Conservation (phyloP, 2,113 vertebrate genomes). For the Progne subis region DNA sequence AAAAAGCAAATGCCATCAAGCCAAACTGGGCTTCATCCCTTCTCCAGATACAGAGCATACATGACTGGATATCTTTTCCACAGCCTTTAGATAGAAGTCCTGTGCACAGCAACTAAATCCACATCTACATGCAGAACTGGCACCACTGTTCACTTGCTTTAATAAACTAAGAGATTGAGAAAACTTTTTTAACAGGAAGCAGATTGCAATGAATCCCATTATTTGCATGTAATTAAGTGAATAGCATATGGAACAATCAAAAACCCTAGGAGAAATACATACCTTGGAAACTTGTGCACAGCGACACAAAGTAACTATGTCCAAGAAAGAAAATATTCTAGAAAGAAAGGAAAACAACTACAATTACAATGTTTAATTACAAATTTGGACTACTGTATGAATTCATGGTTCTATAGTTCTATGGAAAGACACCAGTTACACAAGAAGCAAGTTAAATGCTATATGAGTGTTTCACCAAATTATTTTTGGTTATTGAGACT, state of each 20-base stretch:
- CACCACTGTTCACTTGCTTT: background rate
- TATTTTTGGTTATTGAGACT: background rate
- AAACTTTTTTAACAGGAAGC: background rate
- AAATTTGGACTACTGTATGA: background rate
- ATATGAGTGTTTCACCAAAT: background rate
- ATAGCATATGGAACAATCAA: background rate
- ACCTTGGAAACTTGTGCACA: constrained; percentile 98
- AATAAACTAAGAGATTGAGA: background rate
- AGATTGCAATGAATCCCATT: background rate
- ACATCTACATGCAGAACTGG: background rate
- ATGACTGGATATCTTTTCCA: background rate
- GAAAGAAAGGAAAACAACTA: constrained; percentile 52
- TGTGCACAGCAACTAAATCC: background rate
- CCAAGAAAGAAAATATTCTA: constrained; percentile 97
- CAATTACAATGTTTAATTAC: background rate
- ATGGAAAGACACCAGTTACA: background rate
- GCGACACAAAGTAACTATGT: constrained; percentile 93
- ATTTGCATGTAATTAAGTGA: background rate
- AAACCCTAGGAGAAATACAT: constrained; percentile 46
- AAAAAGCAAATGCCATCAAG: constrained; percentile 18
- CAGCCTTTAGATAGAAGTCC: background rate
- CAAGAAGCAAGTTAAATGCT: background rate
- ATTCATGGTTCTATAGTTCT: background rate
- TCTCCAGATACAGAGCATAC: background rate
- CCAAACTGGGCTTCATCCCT: constrained; percentile 2